Base-by-base conservation (phyloP, 1,140 invertebrate species). In the Planococcus citri region DNA sequence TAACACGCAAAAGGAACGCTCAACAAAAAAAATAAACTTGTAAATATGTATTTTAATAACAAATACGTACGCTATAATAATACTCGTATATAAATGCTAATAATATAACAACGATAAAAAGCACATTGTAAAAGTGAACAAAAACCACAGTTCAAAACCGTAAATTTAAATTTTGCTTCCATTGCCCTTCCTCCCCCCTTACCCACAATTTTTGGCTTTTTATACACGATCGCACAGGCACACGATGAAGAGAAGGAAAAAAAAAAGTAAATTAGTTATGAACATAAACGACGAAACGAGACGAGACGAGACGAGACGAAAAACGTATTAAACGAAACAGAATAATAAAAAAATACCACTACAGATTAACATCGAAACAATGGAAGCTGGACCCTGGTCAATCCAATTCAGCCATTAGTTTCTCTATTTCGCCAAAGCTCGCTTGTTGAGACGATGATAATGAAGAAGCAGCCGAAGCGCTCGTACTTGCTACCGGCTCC, bases 321-420 rank as follows among this genome's bases (percentile, higher is more conserved):
- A 33, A 33, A 33, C 4, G 17, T 20, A 51, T 9, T 51, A 51
- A 51, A 14, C 33, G 33, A 51, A 51, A 51, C 6, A 51, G 29
- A 51, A 51, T 17, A 51, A 20, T 9, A 17, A 51, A 9, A 51
- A 51, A 14, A n/a, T n/a, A n/a, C n/a, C n/a, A n/a, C n/a, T 51
- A 51, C 17, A 51, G 17, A 51, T 51, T 51, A 9, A 51, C 41
- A 17, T 51, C 41, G 41, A 51, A 51, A 51, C 41, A 51, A 51
- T 51, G 41, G 41, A 51, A 51, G 41, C 41, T n/a, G 41, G 41
- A 51, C 41, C 41, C 41, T 64, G 60, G 60, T 64, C 60, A 64
- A 64, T 64, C 51, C 17, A 58, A 64, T 24, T 64, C 60, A 2
- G 22, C 25, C 10, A 25, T 25, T 64, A 64, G 3, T 64, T 64